Percentiles rank a stretch among this genome's conserved stretches.
These are phyloP conservation scores for Hycleus phaleratus DNA, from an alignment of 1,140 invertebrate genomes.

Conservation along the genomic window DNA sequence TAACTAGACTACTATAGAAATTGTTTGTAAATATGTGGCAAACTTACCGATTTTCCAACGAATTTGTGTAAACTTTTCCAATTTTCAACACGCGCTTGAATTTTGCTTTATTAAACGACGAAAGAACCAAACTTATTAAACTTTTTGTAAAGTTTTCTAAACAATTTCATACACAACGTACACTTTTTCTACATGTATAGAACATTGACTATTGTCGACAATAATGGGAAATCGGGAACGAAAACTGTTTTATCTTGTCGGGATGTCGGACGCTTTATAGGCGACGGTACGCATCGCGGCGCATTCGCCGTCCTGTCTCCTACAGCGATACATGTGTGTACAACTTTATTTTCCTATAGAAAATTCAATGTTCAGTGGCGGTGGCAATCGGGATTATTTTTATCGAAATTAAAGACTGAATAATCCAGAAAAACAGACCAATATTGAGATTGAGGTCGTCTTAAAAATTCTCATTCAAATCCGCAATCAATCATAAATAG, in stretches of 20 bases:
- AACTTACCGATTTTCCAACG: too few relatives aligned
- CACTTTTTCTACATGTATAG: not conserved
- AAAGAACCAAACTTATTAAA: not conserved
- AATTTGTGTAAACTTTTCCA: too few relatives aligned
- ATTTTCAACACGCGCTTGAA: too few relatives aligned
- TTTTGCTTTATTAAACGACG: too few relatives aligned
- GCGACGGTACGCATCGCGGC: constrained; percentile 14
- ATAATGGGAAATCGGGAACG: too few relatives aligned
- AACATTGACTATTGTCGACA: not conserved
- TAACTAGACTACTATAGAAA: too few relatives aligned
- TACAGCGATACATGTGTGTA: not conserved
- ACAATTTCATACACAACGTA: not conserved
- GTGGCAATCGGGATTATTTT: too few relatives aligned
- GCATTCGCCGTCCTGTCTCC: constrained; percentile 3
- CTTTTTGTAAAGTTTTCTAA: not conserved
- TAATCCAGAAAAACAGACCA: not conserved
- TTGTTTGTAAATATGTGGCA: too few relatives aligned
- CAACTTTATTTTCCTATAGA: not conserved
- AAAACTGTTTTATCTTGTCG: constrained; percentile 1
- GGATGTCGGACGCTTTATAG: constrained; percentile 7
- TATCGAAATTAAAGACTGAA: not conserved
- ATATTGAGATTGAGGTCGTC: not conserved
- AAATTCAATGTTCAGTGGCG: too few relatives aligned
- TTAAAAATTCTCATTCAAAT: not conserved
- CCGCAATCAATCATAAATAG: too few relatives aligned